Base-by-base conservation (phyloP, 2,113 vertebrate species). In the Chionis minor region DNA sequence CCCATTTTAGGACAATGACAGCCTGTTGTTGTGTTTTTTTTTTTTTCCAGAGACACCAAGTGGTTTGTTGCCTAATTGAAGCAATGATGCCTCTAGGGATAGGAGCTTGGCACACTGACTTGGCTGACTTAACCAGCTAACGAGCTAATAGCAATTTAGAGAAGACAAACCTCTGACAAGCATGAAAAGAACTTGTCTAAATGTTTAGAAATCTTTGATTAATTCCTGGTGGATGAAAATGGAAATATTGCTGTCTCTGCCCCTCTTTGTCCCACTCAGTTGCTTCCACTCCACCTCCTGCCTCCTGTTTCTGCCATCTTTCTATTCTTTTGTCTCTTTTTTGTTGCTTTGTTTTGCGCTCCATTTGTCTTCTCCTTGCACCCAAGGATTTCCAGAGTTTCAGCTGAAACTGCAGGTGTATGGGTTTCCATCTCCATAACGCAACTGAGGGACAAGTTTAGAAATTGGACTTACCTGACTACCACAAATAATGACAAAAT, bases 51-150 rank as follows among this genome's bases (percentile, higher is more conserved):
- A 89, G 52, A 62, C 73, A 77, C 81, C 66, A 81, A 92, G 71
- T 83, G 63, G 67, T 91, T 91, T 92, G 70, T 85, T 94, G 92
- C 71, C 67, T 92, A 91, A 94, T 83, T 96, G 89, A 87, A 97
- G 32, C 3, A 2, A 91, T 55, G 81, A 80, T 62, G 95, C 88
- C 95, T 92, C 94, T n/a, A 83, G 93, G 96, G 96, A 95, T 67
- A 19, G 49, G 32, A 92, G 67, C 67, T 86, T 97, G 93, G 96
- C 92, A 92, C 79, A 42, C 55, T 86, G 88, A 70, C 93, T 95
- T 83, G 90, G 90, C 90, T 97, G 93, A 94, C 82, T 96, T 93
- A 94, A 93, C 94, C 95, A 96, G 63, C 92, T 96, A 95, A 94
- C 17, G 6, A 88, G 85, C 93, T 96, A 88, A 96, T 47, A 90